A percentile compares a stretch with the other conserved stretches of the same genome.
phyloP scores from a whole-genome alignment of 1,140 invertebrate species.

The Drosophila bocqueti region DNA sequence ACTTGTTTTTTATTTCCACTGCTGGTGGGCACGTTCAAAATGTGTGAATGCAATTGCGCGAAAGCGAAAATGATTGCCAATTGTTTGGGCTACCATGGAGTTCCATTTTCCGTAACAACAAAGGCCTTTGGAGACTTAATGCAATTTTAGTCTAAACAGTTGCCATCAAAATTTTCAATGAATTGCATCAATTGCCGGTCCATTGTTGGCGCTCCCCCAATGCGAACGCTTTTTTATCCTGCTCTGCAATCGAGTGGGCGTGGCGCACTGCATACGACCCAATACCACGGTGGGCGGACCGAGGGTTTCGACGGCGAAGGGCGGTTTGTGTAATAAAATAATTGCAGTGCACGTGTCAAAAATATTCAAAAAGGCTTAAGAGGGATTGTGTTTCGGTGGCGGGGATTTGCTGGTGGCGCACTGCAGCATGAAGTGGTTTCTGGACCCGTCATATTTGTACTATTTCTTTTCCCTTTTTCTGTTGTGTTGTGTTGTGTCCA shows the following conservation, averaged over 20 bases:
- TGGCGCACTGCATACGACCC: constrained; percentile 58
- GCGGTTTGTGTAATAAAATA: constrained; percentile 79
- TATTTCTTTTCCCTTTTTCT: constrained; percentile 25
- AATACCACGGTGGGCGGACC: constrained; percentile 11
- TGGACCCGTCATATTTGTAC: constrained; percentile 37
- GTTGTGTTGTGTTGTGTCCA: constrained; percentile 42
- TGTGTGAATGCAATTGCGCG: constrained; percentile 77
- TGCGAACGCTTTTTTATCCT: constrained; percentile 12
- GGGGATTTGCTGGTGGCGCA: constrained; percentile 12
- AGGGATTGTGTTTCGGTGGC: constrained; percentile 28
- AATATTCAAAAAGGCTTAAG: constrained; percentile 84
- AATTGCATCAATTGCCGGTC: constrained; percentile 82
- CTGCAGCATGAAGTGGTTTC: constrained; percentile 49
- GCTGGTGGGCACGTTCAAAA: constrained; percentile 50
- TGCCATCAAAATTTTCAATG: constrained; percentile 79
- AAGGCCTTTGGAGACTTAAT: constrained; percentile 68
- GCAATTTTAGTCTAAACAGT: constrained; percentile 83
- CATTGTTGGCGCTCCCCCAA: constrained; percentile 58
- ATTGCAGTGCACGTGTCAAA: constrained; percentile 84
- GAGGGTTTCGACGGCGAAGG: constrained; percentile 13
- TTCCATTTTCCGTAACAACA: constrained; percentile 35
- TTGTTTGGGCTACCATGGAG: constrained; percentile 63
- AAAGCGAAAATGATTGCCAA: constrained; percentile 78
- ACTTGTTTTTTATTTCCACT: constrained; percentile 2
- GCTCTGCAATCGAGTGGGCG: constrained; percentile 66